These are phyloP conservation scores for Lymantria dispar DNA, from an alignment of 2,888 invertebrate species.

Conservation along the genomic window DNA sequence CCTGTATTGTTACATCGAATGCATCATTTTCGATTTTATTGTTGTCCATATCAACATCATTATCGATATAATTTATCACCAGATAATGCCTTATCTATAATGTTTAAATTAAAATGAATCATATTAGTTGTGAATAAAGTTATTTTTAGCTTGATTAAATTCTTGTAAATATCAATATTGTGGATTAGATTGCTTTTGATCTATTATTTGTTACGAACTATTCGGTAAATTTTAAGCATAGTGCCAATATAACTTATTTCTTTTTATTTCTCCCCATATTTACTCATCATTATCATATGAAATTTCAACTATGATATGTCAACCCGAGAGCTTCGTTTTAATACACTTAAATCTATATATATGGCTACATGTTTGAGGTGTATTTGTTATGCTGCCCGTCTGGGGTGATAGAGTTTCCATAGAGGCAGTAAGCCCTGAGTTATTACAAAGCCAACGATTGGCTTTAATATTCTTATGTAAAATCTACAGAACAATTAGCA, in stretches of 20 bases:
- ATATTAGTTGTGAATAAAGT: background rate
- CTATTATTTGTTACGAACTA: background rate
- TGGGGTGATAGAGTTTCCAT: too few species aligned
- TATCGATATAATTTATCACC: slow-evolving; percentile 15
- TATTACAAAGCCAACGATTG: too few species aligned
- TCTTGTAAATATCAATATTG: background rate
- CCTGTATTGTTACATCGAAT: slow-evolving; percentile 13
- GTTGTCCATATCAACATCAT: slow-evolving; percentile 13
- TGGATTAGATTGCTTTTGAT: background rate
- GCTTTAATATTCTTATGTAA: too few species aligned
- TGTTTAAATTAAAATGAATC: background rate
- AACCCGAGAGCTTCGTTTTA: too few species aligned
- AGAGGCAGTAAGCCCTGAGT: too few species aligned
- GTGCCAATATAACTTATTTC: background rate
- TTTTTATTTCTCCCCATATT: background rate
- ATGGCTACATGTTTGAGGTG: too few species aligned
- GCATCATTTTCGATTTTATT: slow-evolving; percentile 9
- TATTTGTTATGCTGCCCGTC: too few species aligned
- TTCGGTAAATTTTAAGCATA: background rate
- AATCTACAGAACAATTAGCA: too few species aligned
- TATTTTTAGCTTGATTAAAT: background rate
- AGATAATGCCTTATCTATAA: slow-evolving; percentile 14
- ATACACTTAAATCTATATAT: too few species aligned
- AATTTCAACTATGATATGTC: too few species aligned
- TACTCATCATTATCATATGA: too few species aligned